Evolutionary conservation across 1,140 invertebrate species (phyloP).

Genomic region (Aporrectodea caliginosa): DNA sequence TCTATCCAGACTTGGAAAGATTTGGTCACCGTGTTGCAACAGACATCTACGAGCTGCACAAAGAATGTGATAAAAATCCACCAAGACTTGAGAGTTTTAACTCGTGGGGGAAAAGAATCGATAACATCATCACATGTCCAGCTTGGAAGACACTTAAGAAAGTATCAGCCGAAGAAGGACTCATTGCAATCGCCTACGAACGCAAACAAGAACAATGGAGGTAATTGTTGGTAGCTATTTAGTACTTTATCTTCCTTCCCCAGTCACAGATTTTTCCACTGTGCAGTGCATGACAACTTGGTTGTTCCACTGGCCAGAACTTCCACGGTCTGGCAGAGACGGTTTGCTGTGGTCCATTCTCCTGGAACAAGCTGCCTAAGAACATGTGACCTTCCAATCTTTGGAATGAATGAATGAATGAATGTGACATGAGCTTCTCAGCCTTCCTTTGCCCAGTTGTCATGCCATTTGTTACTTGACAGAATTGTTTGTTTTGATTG

Average conservation of each 20-base stretch:
- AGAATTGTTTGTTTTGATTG: too few relatives aligned
- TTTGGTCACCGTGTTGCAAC: slow-evolving; percentile 58
- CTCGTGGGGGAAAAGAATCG: slow-evolving; percentile 61
- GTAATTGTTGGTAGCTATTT: slow-evolving; percentile 34
- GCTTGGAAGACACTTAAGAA: slow-evolving; percentile 62
- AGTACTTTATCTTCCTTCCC: not conserved
- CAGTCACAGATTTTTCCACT: too few relatives aligned
- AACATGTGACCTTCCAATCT: too few relatives aligned
- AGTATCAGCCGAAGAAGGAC: slow-evolving; percentile 62
- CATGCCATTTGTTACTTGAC: too few relatives aligned
- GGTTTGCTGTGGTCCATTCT: too few relatives aligned
- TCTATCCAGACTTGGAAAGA: slow-evolving; percentile 55
- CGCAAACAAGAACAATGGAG: slow-evolving; percentile 55
- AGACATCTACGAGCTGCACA: slow-evolving; percentile 58
- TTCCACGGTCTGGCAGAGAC: too few relatives aligned
- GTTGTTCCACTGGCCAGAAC: too few relatives aligned
- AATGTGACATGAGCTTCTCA: too few relatives aligned
- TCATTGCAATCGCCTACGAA: slow-evolving; percentile 62
- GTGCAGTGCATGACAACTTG: too few relatives aligned
- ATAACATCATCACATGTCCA: slow-evolving; percentile 58
- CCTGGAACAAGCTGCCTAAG: too few relatives aligned
- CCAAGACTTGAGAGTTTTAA: slow-evolving; percentile 58
- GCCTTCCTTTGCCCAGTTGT: too few relatives aligned
- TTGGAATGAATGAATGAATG: too few relatives aligned
- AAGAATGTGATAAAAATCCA: slow-evolving; percentile 59